These are phyloP conservation scores for Macropus fuliginosus DNA, from an alignment of 2,797 vertebrate species.

Conservation along the genomic window DNA sequence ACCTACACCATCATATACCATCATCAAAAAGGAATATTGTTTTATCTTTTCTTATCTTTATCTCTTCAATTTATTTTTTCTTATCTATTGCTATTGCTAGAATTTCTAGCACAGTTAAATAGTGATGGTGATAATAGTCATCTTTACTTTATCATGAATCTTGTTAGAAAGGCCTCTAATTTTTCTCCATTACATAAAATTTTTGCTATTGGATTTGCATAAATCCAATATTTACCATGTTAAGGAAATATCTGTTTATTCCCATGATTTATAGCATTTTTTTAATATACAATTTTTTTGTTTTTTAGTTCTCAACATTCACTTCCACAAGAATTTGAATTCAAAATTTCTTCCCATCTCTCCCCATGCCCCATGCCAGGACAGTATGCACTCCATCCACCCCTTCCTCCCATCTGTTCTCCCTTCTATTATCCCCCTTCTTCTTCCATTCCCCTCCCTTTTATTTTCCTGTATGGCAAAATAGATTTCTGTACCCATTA, in stretches of 20 bases:
- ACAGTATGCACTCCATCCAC: too few species aligned
- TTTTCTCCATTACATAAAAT: neutral
- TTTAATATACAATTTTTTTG: too few species aligned
- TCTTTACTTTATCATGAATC: neutral
- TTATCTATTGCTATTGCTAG: neutral
- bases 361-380: too few species aligned
- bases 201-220: neutral
- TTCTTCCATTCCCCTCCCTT: too few species aligned
- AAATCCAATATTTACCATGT: neutral
- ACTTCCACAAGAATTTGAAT: too few species aligned
- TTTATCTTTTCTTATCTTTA: neutral
- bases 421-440: too few species aligned
- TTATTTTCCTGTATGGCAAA: too few species aligned
- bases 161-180: neutral
- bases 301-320: too few species aligned
- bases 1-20: neutral
- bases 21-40: neutral
- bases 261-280: neutral
- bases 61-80: neutral
- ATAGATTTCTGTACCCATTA: too few species aligned
- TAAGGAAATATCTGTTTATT: neutral
- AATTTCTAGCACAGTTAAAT: neutral
- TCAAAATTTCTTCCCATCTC: too few species aligned
- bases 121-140: neutral
- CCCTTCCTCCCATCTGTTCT: too few species aligned